A percentile compares a stretch with the other conserved stretches of the same genome.
Conservation (phyloP, 1,140 invertebrate species). For the Scaptodrosophila lebanonensis region DNA sequence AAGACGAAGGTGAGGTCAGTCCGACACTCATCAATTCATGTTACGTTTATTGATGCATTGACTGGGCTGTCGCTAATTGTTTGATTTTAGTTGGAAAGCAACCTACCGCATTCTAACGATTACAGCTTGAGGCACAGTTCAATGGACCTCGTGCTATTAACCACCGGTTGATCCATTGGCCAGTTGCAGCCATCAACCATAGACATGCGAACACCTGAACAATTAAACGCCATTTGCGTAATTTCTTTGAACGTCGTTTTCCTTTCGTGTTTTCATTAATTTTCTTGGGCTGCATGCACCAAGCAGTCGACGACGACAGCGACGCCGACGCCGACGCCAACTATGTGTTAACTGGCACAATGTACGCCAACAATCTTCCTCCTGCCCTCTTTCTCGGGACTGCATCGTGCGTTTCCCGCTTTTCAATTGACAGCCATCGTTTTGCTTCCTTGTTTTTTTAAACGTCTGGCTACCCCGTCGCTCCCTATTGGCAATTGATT, state of each 20-base stretch:
- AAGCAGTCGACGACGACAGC: neutral
- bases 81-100: too few relatives aligned
- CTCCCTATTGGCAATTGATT: constrained; percentile 54
- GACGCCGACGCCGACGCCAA: neutral
- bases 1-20: too few relatives aligned
- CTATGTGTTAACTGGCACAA: too few relatives aligned
- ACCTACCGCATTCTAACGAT: too few relatives aligned
- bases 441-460: constrained; percentile 66
- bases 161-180: too few relatives aligned
- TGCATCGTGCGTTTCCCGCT: constrained; percentile 20
- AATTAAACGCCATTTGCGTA: constrained; percentile 46
- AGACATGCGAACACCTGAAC: constrained; percentile 30
- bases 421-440: constrained; percentile 54
- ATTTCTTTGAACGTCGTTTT: constrained; percentile 40
- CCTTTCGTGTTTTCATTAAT: constrained; percentile 57
- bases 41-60: too few relatives aligned
- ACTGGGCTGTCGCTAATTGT: too few relatives aligned
- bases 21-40: too few relatives aligned
- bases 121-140: too few relatives aligned
- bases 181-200: neutral
- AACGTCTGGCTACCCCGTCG: too few relatives aligned
- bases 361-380: too few relatives aligned
- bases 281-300: constrained; percentile 14
- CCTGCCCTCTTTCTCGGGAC: constrained; percentile 29
- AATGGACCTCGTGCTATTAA: constrained; percentile 26